phyloP scores from a whole-genome alignment of 1,140 invertebrate species.

The Luehdorfia chinensis region DNA sequence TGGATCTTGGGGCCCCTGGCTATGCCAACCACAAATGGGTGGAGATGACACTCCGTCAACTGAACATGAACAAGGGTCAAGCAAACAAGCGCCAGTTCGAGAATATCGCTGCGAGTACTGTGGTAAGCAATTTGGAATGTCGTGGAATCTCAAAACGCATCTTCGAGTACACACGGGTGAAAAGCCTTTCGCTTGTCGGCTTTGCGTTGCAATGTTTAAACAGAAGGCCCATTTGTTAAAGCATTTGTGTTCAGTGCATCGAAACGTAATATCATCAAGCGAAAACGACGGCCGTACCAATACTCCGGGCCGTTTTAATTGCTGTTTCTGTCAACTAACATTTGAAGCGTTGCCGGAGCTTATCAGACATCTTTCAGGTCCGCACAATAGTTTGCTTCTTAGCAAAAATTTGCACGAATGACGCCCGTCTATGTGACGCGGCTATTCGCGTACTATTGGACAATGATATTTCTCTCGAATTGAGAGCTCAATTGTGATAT shows the following conservation, averaged over 20 bases:
- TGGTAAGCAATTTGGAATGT: constrained; percentile 93
- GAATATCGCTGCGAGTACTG: constrained; percentile 92
- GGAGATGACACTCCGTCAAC: constrained; percentile 77
- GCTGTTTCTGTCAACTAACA: constrained; percentile 90
- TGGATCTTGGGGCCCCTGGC: constrained; percentile 84
- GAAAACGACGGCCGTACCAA: constrained; percentile 83
- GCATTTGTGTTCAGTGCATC: constrained; percentile 90
- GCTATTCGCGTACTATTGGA: constrained; percentile 48
- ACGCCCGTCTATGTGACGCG: constrained; percentile 63
- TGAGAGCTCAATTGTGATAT: constrained; percentile 74
- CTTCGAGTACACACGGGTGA: constrained; percentile 91
- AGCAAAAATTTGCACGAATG: constrained; percentile 91
- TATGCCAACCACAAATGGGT: constrained; percentile 81
- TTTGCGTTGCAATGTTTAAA: constrained; percentile 93
- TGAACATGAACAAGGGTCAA: constrained; percentile 75
- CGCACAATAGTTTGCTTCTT: constrained; percentile 89
- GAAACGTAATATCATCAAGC: constrained; percentile 87
- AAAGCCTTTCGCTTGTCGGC: constrained; percentile 90
- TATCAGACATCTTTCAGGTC: constrained; percentile 89
- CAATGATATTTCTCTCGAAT: constrained; percentile 61
- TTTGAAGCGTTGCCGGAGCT: constrained; percentile 90
- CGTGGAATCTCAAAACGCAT: constrained; percentile 92
- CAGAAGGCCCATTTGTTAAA: constrained; percentile 91
- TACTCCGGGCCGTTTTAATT: constrained; percentile 83
- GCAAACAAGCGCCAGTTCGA: constrained; percentile 81